These are phyloP conservation scores for Idris sp. DNA, from an alignment of 1,140 invertebrate genomes.

Conservation along the genomic window DNA sequence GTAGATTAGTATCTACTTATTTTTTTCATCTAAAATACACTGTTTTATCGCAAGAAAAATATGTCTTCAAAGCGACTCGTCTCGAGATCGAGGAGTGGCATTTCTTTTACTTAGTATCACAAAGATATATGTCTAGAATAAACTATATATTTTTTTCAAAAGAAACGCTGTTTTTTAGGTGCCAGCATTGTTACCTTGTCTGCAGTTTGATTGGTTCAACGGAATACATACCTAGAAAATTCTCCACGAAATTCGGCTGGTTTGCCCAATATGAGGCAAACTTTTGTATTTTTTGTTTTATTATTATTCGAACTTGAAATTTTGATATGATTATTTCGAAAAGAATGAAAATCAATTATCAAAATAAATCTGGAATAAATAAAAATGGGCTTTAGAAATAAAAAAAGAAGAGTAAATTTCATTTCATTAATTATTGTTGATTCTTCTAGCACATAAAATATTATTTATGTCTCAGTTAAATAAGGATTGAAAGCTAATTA, in stretches of 20 bases:
- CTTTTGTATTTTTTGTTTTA: too few relatives aligned
- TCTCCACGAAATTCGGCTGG: not conserved
- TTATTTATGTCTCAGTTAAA: too few relatives aligned
- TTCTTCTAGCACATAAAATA: too few relatives aligned
- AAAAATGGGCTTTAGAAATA: too few relatives aligned
- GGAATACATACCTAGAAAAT: not conserved
- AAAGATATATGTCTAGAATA: slow-evolving; percentile 70
- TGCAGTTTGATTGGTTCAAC: not conserved
- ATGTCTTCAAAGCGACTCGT: slow-evolving; percentile 66
- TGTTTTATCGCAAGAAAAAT: slow-evolving; percentile 51
- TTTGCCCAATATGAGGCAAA: not conserved
- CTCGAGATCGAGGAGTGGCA: slow-evolving; percentile 66
- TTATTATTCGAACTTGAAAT: slow-evolving; percentile 14
- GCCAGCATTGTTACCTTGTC: not conserved
- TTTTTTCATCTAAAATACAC: slow-evolving; percentile 32
- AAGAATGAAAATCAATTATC: too few relatives aligned
- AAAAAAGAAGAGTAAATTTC: too few relatives aligned
- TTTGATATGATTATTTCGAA: slow-evolving; percentile 4
- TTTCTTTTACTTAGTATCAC: slow-evolving; percentile 71
- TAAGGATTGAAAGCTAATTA: too few relatives aligned
- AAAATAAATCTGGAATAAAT: not conserved
- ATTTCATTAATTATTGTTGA: too few relatives aligned
- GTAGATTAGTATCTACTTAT: slow-evolving; percentile 25
- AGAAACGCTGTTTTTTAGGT: slow-evolving; percentile 47
- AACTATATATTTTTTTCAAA: slow-evolving; percentile 32